A percentile compares a stretch with the other conserved stretches of the same genome.
Evolutionary conservation across 1,140 invertebrate species (phyloP).

Genomic region (Papilio aristodemus): DNA sequence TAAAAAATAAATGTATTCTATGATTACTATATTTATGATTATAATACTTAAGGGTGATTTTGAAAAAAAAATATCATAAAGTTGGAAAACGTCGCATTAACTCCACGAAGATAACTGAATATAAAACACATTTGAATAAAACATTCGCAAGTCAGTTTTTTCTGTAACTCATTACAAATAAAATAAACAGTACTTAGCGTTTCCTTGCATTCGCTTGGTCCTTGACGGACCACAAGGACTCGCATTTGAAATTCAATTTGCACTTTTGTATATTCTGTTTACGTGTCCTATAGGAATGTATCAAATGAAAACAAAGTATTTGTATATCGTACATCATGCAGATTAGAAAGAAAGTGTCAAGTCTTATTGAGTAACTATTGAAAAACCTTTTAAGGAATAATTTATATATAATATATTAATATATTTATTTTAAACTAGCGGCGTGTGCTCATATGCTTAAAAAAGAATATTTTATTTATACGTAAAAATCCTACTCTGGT

Average conservation of each 20-base stretch:
- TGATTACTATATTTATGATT: background rate
- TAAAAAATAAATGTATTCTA: too few relatives aligned
- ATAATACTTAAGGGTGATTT: background rate
- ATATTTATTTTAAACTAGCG: too few relatives aligned
- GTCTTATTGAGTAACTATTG: too few relatives aligned
- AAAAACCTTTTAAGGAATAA: too few relatives aligned
- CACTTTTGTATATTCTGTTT: background rate
- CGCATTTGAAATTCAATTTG: constrained; percentile 29
- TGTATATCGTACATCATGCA: too few relatives aligned
- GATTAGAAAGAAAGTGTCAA: too few relatives aligned
- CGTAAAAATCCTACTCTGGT: too few relatives aligned
- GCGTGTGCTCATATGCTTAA: too few relatives aligned
- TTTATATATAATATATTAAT: too few relatives aligned
- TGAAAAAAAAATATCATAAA: background rate
- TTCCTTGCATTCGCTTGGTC: constrained; percentile 7
- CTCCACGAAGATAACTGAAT: background rate
- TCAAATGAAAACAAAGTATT: background rate
- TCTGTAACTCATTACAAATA: constrained; percentile 16
- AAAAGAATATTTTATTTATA: too few relatives aligned
- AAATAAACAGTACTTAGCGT: constrained; percentile 23
- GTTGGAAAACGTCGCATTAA: background rate
- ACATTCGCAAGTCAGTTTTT: constrained; percentile 9
- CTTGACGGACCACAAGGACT: background rate
- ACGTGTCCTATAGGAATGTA: background rate
- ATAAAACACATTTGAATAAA: constrained; percentile 24